phyloP scores from a whole-genome alignment of 2,113 vertebrate species.

The Oreochromis niloticus region DNA sequence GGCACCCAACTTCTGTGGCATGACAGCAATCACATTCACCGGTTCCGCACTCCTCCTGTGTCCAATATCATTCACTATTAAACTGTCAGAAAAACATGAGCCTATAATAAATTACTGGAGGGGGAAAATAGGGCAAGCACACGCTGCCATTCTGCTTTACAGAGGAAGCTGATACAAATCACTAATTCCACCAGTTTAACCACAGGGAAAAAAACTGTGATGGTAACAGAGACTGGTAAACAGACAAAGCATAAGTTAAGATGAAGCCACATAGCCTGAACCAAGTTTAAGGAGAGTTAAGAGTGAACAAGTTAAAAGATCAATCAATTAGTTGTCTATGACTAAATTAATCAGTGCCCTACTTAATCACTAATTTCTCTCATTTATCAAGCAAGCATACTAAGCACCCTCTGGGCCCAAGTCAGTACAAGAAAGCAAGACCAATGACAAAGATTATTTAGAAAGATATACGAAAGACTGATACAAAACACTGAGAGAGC shows the following conservation, averaged over 20 bases:
- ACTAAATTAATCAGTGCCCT: neutral
- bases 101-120: slow-evolving; percentile 50
- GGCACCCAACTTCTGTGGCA: slow-evolving; percentile 25
- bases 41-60: slow-evolving; percentile 22
- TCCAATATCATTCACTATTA: slow-evolving; percentile 64
- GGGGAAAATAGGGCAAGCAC: neutral
- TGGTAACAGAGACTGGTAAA: neutral
- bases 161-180: slow-evolving; percentile 7
- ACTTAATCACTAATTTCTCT: neutral
- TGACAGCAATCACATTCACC: slow-evolving; percentile 55
- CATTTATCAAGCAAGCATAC: neutral
- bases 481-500: neutral
- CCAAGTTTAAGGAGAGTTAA: neutral
- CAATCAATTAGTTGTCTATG: neutral
- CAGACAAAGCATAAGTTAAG: neutral
- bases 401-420: rapidly evolving
- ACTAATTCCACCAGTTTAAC: slow-evolving; percentile 25
- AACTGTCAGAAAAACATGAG: slow-evolving; percentile 58
- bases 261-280: neutral
- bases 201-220: neutral
- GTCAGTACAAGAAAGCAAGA: neutral
- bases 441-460: neutral
- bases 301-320: neutral
- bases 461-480: neutral
- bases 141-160: neutral